Percentiles rank a stretch among this genome's conserved stretches.
These are phyloP conservation scores for Epirrita christyi DNA, from an alignment of 2,888 invertebrate genomes.

Conservation along the genomic window DNA sequence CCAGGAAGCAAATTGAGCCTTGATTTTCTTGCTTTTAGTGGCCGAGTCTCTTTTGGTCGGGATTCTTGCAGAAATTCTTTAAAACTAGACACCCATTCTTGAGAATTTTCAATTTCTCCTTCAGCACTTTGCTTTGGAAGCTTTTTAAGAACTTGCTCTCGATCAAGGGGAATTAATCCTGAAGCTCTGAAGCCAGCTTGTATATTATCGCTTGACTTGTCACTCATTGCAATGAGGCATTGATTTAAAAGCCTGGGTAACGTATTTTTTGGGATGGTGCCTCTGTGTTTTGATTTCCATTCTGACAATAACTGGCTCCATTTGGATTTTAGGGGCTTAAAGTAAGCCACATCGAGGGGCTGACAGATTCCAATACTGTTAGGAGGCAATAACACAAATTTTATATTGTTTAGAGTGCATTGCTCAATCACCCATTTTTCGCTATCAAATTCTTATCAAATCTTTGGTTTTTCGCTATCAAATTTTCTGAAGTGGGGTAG, in stretches of 20 bases:
- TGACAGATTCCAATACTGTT: slow-evolving; percentile 52
- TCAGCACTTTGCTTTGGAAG: slow-evolving; percentile 5
- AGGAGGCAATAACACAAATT: slow-evolving; percentile 52
- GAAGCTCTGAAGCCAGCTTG: slow-evolving; percentile 5
- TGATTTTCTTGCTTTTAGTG: slow-evolving; percentile 16
- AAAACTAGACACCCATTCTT: slow-evolving; percentile 8
- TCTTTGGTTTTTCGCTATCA: background rate
- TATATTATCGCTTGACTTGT: slow-evolving; percentile 9
- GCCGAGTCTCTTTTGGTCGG: slow-evolving; percentile 13
- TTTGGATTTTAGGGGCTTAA: slow-evolving; percentile 45
- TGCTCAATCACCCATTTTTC: slow-evolving; percentile 29
- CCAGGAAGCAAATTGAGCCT: slow-evolving; percentile 11
- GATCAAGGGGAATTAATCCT: slow-evolving; percentile 8
- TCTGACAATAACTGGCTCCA: slow-evolving; percentile 40
- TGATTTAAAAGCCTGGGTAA: slow-evolving; percentile 36
- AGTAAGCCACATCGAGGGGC: slow-evolving; percentile 54
- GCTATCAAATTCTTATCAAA: slow-evolving; percentile 10
- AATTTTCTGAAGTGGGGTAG: slow-evolving; percentile 16
- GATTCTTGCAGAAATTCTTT: slow-evolving; percentile 18
- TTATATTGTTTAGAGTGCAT: slow-evolving; percentile 24
- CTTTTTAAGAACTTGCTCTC: slow-evolving; percentile 1
- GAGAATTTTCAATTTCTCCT: slow-evolving; percentile 7
- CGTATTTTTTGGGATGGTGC: slow-evolving; percentile 35
- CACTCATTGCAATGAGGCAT: slow-evolving; percentile 7
- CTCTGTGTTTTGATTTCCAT: slow-evolving; percentile 21